Conservation (phyloP, 2,113 vertebrate species). For the Papio anubis region DNA sequence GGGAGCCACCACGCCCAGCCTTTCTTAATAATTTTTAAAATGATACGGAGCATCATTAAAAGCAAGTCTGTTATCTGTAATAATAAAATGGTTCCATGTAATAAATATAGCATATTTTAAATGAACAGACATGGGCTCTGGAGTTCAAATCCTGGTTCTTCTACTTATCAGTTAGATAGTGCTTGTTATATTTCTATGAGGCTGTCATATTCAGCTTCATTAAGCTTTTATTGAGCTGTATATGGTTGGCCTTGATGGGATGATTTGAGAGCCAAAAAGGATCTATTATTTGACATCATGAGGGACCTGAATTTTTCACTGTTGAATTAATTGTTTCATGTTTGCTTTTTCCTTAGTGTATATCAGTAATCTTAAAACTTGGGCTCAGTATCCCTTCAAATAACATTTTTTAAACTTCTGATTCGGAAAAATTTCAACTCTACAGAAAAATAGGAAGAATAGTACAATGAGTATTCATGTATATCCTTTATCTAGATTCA, state of each 20-base stretch:
- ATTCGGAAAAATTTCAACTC: constrained; percentile 21
- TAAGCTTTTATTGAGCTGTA: constrained; percentile 6
- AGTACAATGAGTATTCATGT: neutral
- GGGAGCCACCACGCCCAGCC: too few relatives aligned
- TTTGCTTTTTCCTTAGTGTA: neutral
- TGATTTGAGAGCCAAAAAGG: constrained; percentile 27
- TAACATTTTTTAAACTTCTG: neutral
- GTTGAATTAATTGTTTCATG: neutral
- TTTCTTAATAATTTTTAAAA: neutral
- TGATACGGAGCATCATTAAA: neutral
- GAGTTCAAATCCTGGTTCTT: constrained; percentile 62
- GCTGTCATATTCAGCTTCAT: neutral
- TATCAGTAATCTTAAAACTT: constrained; percentile 27
- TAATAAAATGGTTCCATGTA: constrained; percentile 1
- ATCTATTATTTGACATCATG: neutral
- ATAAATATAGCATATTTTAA: constrained; percentile 2
- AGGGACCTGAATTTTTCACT: constrained; percentile 23
- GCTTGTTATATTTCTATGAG: neutral
- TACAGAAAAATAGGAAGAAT: constrained; percentile 7
- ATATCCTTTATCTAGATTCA: neutral
- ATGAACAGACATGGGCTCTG: constrained; percentile 42
- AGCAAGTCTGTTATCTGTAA: neutral
- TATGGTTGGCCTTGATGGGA: neutral
- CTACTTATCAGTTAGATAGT: neutral
- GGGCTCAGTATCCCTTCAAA: neutral